Conservation (phyloP, 2,888 invertebrate genomes). For the Dynastes hyllus region DNA sequence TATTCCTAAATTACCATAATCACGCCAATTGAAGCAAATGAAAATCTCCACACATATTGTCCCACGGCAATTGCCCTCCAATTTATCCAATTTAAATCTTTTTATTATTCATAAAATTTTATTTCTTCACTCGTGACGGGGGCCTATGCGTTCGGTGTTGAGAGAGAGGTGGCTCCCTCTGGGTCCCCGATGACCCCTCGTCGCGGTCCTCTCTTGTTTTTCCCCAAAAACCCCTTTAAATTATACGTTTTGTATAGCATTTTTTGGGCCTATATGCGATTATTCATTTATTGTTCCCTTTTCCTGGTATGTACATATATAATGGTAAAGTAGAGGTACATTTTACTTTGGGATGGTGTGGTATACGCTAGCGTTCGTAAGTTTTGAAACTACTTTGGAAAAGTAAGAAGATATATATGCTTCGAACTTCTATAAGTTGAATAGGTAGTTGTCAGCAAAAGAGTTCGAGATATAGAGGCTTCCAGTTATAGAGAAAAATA, state of each 20-base stretch:
- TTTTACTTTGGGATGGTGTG: too few relatives aligned
- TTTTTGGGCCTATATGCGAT: too few relatives aligned
- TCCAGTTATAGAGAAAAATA: too few relatives aligned
- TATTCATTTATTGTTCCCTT: background rate
- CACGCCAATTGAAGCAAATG: slow-evolving; percentile 70
- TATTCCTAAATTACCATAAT: slow-evolving; percentile 68
- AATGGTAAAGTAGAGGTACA: background rate
- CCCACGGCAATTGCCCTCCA: slow-evolving; percentile 72
- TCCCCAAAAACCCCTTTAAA: background rate
- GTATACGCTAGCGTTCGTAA: background rate
- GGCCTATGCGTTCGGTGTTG: background rate
- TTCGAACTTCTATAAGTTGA: too few relatives aligned
- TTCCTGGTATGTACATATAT: background rate
- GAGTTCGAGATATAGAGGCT: too few relatives aligned
- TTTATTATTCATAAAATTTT: slow-evolving; percentile 72
- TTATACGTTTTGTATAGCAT: background rate
- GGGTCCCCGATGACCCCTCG: too few relatives aligned
- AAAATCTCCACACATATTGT: slow-evolving; percentile 64
- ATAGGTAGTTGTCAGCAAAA: too few relatives aligned
- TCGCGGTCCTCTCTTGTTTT: background rate
- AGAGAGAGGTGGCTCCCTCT: too few relatives aligned
- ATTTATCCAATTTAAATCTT: slow-evolving; percentile 71
- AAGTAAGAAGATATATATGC: too few relatives aligned
- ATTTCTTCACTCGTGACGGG: slow-evolving; percentile 58
- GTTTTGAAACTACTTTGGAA: background rate